Base-by-base conservation (phyloP, 92 coral and sea anemone genomes). In the Anthopleura xanthogrammica region DNA sequence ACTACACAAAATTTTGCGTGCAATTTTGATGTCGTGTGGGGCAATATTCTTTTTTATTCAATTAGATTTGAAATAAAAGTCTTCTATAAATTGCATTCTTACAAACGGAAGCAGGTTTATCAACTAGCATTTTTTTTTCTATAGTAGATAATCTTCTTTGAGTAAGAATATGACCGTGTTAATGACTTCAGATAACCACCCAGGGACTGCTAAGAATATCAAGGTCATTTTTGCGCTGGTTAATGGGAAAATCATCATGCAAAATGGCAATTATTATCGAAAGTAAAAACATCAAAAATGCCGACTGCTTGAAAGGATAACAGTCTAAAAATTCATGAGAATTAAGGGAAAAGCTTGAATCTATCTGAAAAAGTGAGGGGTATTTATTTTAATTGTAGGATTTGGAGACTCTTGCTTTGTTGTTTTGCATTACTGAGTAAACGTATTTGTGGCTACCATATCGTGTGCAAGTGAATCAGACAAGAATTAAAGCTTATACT, bases 111-210 rank as follows among this genome's bases (percentile, higher is more conserved):
- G 42, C 46, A 23, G 16, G 74, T 68, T 68, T 68, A 68, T 20
- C 74, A 14, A 36, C 74, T 23, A 12, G 40, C 6, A 62, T 16
- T 14, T 64, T 12, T 20, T n/a, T 68, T 68, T 13, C 41, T 23
- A 68, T 23, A 68, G 42, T 8, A 12, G 74, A 68, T 68, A 23
- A 68, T 68, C 43, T 68, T 13, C 74, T 24, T 68, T 68, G 74
- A 23, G 40, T 29, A 68, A 68, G 74, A 29, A 36, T 68, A 68
- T 68, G 74, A 68, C 43, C 9, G 71, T 12, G 16, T 24, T 68
- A 24, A 24, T 29, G 74, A 68, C 74, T 68, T n/a, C 29, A 62
- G 70, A 62, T 68, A 68, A 29, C 74, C 74, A 68, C 74, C 74
- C 74, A 68, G 17, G 16, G 74, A 24, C 5, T 68, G 41, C 41